phyloP scores from a whole-genome alignment of 2,113 vertebrate genomes.

The Romanogobio albipinnatus region DNA sequence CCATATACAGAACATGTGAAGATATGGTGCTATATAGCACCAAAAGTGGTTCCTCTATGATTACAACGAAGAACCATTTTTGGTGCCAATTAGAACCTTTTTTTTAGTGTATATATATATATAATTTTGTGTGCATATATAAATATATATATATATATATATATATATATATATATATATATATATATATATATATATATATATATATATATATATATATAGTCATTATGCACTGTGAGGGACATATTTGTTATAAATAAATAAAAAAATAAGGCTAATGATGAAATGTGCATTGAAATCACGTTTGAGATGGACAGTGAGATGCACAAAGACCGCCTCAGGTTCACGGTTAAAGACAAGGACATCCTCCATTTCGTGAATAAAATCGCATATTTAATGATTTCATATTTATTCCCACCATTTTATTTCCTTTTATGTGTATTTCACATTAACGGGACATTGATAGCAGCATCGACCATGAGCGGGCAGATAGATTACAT shows the following conservation, averaged over 20 bases:
- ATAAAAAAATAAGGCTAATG: neutral
- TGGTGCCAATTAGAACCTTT: too few species aligned
- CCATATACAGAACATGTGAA: too few species aligned
- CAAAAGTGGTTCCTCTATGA: too few species aligned
- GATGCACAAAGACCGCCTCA: slow-evolving; percentile 25
- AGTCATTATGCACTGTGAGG: neutral
- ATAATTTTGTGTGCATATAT: too few species aligned
- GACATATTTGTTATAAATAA: neutral
- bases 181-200: neutral
- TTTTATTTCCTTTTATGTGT: neutral
- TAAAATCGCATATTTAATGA: neutral
- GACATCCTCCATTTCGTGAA: slow-evolving; percentile 33
- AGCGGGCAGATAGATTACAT: neutral
- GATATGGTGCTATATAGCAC: too few species aligned
- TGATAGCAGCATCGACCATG: neutral
- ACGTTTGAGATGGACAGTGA: neutral
- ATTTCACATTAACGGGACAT: neutral
- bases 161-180: neutral
- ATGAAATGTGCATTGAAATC: neutral
- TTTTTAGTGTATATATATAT: neutral
- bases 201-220: neutral
- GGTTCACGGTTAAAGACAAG: slow-evolving; percentile 8
- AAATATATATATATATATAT: neutral
- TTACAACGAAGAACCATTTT: too few species aligned
- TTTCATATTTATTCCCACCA: neutral